Evolutionary conservation across 2,888 invertebrate species (phyloP), one percentile per base, ranked within the genome.

Genomic region (Brachycybe producta): DNA sequence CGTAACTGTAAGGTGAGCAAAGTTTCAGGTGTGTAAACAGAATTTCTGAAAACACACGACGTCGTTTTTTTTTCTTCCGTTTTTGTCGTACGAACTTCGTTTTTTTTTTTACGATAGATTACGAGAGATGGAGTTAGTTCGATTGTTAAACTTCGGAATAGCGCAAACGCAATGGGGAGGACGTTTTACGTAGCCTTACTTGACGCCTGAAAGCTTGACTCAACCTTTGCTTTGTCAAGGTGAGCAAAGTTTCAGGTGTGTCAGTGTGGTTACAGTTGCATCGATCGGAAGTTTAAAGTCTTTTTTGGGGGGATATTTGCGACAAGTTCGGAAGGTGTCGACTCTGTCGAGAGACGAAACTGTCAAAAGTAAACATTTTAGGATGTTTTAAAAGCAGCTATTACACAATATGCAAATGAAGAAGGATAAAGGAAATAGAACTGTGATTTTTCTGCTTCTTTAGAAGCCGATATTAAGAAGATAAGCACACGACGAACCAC

Each of bases 181-280:
- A 17, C n/a, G 38, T 36, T 36, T 42, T 23, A n/a, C 30, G 17
- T 26, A 23, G 49, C 43, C 15, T 30, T 49, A 49, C 53, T 53
- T 51, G 47, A 50, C 57, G 65, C 65, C 66, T 66, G 63, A 65
- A 61, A 65, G 61, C 60, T 66, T 64, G 62, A 60, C 65, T 66
- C 65, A 65, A 62, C 66, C 64, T 64, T 60, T 55, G 54, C 45
- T 53, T 55, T 46, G 49, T 47, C 47, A 58, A 65, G 66, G 66
- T 67, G 66, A 67, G 66, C 67, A 67, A 67, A 67, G 66, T 66
- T 67, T 67, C 67, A 67, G 67, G 67, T 67, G 67, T 65, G 56
- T 58, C 54, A 53, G 55, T 52, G 52, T 43, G 49, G 57, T 40
- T 53, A 35, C 34, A 44, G 24, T 24, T 8, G 7, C 42, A 42